These are phyloP conservation scores for Muntiacus reevesi DNA, from an alignment of 2,113 vertebrate species.

Conservation along the genomic window DNA sequence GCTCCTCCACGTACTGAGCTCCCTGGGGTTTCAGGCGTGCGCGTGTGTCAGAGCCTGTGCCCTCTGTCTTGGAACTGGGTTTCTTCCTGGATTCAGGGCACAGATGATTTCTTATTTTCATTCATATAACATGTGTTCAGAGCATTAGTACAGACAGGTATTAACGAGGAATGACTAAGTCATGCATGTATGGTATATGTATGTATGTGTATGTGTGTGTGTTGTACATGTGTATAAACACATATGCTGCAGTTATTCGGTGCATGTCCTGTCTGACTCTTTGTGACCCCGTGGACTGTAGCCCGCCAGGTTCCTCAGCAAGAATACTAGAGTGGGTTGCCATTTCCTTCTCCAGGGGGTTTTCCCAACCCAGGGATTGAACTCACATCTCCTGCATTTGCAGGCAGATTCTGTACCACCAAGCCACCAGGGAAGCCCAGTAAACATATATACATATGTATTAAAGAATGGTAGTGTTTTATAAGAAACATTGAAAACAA, in stretches of 20 bases:
- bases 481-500: background rate
- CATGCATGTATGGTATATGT: too few species aligned
- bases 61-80: background rate
- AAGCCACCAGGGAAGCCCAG: background rate
- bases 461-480: background rate
- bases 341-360: background rate
- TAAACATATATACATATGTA: background rate
- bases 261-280: background rate
- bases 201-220: background rate
- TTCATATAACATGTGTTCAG: background rate
- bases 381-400: background rate
- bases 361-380: background rate
- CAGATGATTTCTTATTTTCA: background rate
- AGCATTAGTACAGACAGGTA: accelerated
- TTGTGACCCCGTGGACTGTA: background rate
- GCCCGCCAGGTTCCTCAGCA: background rate
- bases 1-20: background rate
- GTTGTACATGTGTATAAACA: background rate
- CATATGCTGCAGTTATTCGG: background rate
- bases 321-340: background rate
- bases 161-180: background rate
- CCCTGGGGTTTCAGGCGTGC: background rate
- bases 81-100: background rate
- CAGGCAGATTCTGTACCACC: background rate
- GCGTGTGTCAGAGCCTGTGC: accelerated